Percentiles rank a stretch among this genome's conserved stretches.
These are phyloP conservation scores for Heteromyza rotundicornis DNA, from an alignment of 2,888 invertebrate genomes.

Conservation along the genomic window DNA sequence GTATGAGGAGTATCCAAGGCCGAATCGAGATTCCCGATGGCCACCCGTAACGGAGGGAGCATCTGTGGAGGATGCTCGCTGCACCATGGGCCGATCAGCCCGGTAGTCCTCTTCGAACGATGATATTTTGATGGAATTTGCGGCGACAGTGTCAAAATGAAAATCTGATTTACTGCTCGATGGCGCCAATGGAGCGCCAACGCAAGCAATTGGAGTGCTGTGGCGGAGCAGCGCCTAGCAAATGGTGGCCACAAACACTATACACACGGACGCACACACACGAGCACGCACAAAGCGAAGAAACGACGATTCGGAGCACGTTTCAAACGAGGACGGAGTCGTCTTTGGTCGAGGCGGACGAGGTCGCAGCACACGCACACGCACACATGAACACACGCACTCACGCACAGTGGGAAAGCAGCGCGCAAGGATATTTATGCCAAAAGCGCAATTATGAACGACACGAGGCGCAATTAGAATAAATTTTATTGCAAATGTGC, in stretches of 20 bases:
- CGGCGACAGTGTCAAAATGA: constrained; percentile 42
- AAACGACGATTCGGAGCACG: too few relatives aligned
- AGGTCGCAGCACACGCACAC: constrained; percentile 10
- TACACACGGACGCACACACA: too few relatives aligned
- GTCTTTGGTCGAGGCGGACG: constrained; percentile 3
- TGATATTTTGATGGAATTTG: constrained; percentile 60
- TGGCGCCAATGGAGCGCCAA: constrained; percentile 10
- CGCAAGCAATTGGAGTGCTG: too few relatives aligned
- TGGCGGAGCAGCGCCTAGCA: too few relatives aligned
- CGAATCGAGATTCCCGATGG: constrained; percentile 63
- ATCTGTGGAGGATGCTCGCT: constrained; percentile 63
- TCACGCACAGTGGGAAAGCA: constrained; percentile 19
- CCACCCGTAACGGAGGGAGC: constrained; percentile 61
- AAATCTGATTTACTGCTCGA: too few relatives aligned
- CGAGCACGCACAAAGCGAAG: too few relatives aligned
- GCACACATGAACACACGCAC: constrained; percentile 7
- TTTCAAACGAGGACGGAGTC: neutral
- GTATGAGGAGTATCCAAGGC: constrained; percentile 62
- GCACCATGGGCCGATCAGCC: constrained; percentile 64
- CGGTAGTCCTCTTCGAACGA: constrained; percentile 63
- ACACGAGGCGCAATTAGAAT: too few relatives aligned
- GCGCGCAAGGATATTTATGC: neutral
- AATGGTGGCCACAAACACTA: constrained; percentile 1
- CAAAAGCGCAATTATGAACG: neutral
- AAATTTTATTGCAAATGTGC: neutral